These are phyloP conservation scores for Heliothis virescens DNA, from an alignment of 1,140 invertebrate genomes.

Conservation along the genomic window DNA sequence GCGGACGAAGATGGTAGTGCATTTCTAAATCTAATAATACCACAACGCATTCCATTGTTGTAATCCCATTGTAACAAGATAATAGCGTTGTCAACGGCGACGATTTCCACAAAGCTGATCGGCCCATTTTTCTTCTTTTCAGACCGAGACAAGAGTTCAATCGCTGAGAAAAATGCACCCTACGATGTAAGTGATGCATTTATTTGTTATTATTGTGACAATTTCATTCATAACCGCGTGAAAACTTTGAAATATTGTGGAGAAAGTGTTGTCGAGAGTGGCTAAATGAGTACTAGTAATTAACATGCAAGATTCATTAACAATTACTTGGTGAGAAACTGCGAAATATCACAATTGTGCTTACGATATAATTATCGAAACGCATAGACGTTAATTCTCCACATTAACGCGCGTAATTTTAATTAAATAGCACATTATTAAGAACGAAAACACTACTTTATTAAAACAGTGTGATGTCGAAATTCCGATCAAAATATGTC, in stretches of 20 bases:
- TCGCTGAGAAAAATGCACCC: constrained; percentile 82
- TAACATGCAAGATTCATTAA: constrained; percentile 48
- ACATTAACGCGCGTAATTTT: not conserved
- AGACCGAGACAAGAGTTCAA: constrained; percentile 80
- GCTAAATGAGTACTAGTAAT: constrained; percentile 34
- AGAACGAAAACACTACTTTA: not conserved
- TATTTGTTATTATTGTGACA: constrained; percentile 38
- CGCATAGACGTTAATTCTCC: not conserved
- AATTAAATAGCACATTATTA: not conserved
- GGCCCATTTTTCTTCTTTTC: constrained; percentile 64
- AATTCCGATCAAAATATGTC: constrained; percentile 28
- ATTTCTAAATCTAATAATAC: constrained; percentile 64
- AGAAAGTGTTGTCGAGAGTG: constrained; percentile 41
- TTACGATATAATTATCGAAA: not conserved
- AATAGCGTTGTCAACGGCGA: constrained; percentile 45
- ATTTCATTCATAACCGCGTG: constrained; percentile 44
- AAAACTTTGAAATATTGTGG: constrained; percentile 24
- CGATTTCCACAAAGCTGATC: constrained; percentile 64
- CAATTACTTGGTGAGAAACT: constrained; percentile 40
- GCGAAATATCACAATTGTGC: constrained; percentile 21
- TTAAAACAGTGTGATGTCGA: constrained; percentile 9
- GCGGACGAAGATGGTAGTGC: constrained; percentile 81
- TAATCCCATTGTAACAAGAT: constrained; percentile 58
- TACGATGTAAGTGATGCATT: constrained; percentile 78
- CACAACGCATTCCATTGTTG: constrained; percentile 55